A percentile compares a stretch with the other conserved stretches of the same genome.
Conservation (phyloP, 2,888 invertebrate genomes). For the Pegoplata infirma region DNA sequence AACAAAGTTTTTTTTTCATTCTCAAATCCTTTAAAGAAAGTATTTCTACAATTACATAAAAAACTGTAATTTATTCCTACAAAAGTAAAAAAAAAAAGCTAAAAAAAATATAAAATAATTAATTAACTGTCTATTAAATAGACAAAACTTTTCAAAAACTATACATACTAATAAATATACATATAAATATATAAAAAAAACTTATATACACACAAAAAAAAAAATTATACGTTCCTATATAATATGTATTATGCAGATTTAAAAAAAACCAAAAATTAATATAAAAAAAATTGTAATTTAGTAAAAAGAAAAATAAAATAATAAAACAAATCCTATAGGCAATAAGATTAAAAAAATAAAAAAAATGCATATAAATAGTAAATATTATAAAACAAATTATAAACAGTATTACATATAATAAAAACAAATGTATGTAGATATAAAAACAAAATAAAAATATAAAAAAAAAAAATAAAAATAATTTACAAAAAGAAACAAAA, state of each 20-base stretch:
- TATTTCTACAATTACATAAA: background rate
- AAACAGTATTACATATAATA: conserved; percentile 67
- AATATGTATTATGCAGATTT: conserved; percentile 65
- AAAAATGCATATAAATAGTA: conserved; percentile 52
- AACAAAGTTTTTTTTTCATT: too few species aligned
- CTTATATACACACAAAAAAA: conserved; percentile 63
- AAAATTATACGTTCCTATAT: conserved; percentile 74
- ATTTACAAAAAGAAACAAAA: conserved; percentile 37
- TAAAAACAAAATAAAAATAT: conserved; percentile 36
- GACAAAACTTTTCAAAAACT: conserved; percentile 56
- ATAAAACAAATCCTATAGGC: conserved; percentile 54
- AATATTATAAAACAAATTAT: conserved; percentile 46
- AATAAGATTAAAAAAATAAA: conserved; percentile 42
- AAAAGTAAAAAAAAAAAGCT: conserved; percentile 27
- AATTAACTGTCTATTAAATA: conserved; percentile 63
- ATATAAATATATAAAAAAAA: conserved; percentile 29
- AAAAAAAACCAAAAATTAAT: conserved; percentile 44
- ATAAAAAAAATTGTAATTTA: conserved; percentile 56
- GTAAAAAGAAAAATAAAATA: conserved; percentile 40
- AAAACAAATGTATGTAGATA: conserved; percentile 70
- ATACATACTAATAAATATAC: conserved; percentile 56
- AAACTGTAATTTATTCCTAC: conserved; percentile 43
- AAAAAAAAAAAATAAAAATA: conserved; percentile 22
- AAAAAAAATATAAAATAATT: too few species aligned
- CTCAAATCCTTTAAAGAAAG: background rate